Evolutionary conservation across 2,797 vertebrate species (phyloP), one percentile per base, ranked within the genome.

Genomic region (Spea hammondii): DNA sequence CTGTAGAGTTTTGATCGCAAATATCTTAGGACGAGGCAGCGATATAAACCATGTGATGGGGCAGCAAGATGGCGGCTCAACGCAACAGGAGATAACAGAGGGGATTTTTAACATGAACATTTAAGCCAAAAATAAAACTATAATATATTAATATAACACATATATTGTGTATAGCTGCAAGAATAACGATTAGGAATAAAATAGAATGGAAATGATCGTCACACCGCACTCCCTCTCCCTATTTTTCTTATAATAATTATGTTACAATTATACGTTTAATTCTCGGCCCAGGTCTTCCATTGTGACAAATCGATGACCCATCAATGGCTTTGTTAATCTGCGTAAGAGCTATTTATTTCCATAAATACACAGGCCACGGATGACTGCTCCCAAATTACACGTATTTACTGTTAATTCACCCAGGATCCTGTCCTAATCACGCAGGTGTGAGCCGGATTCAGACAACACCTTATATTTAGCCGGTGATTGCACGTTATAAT

Each of bases 401-500:
- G 87, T 72, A n/a, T 80, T 86, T 87, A 72, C 75, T 78, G 79
- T 73, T 79, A 84, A 81, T 53, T 83, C 83, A 82, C 84, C 46
- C 0, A 0, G 8, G 82, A 68, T 83, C 73, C 2, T 67, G 72
- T 68, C 55, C 50, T 76, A 76, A 71, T 49, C 84, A 75, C 48
- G 80, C 72, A 83, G 83, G 82, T 55, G 64, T 57, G 44, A 11
- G 64, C 17, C 14, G 32, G 51, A 14, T 55, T 12, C 45, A 49
- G 5, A n/a, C 8, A 44, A 47, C 32, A 32, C 49, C 12, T 13
- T 67, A 7, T 67, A n/a, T 49, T 46, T 11, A n/a, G 67, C 45
- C 10, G 55, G 55, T 57, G 12, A 57, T 10, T 3, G 12, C 2
- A 12, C 55, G 5, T 32, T 32, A 32, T 32, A 32, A 32, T 32